Conservation (phyloP, 1,140 invertebrate genomes). For the Drosophila ananassae region DNA sequence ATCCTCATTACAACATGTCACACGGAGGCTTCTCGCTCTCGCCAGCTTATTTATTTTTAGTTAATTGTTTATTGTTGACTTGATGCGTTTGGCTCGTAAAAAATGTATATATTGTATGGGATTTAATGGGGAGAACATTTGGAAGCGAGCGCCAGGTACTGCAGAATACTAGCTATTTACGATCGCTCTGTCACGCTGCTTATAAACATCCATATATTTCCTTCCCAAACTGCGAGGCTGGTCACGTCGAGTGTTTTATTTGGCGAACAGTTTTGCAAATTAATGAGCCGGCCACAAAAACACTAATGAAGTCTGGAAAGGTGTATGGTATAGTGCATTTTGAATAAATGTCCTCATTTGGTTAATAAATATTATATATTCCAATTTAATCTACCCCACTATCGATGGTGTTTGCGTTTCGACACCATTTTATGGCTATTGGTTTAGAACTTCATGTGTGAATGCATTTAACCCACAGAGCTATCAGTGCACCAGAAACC, state of each 20-base stretch:
- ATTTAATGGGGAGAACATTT: conserved; percentile 30
- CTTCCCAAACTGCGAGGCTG: conserved; percentile 2
- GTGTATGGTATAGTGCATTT: neutral
- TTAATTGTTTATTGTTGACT: conserved; percentile 47
- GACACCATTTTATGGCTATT: conserved; percentile 21
- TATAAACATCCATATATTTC: conserved; percentile 1
- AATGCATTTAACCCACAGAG: conserved; percentile 33
- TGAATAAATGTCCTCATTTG: neutral
- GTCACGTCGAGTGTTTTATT: conserved; percentile 23
- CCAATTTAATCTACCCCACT: conserved; percentile 9
- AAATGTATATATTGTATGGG: conserved; percentile 12
- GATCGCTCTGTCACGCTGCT: conserved; percentile 20
- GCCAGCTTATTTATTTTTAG: conserved; percentile 35
- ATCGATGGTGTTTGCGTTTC: conserved; percentile 8
- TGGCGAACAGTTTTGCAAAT: conserved; percentile 27
- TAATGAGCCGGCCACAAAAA: conserved; percentile 19
- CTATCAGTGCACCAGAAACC: conserved; percentile 29
- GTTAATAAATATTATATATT: conserved; percentile 18
- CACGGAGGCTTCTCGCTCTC: conserved; percentile 8
- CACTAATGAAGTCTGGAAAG: neutral
- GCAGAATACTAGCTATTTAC: conserved; percentile 24
- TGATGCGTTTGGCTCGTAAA: conserved; percentile 30
- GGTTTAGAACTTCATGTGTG: conserved; percentile 7
- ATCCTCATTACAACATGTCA: conserved; percentile 41
- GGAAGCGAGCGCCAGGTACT: conserved; percentile 27